Base-by-base conservation (phyloP, 1,140 invertebrate species). In the Agraylea sexmaculata region DNA sequence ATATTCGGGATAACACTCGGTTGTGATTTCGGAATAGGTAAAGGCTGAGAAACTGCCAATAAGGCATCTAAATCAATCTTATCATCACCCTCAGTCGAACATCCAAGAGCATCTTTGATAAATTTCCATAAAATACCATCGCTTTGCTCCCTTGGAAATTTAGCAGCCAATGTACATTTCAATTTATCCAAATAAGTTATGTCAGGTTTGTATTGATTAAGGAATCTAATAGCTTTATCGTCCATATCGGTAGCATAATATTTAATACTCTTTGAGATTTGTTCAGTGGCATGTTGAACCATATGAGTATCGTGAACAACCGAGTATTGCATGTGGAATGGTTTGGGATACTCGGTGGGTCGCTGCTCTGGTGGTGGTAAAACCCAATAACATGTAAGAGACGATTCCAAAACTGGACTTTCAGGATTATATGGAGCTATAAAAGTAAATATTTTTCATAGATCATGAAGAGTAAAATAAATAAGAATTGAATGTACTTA, bases 331-430 rank as follows among this genome's bases (percentile, higher is more conserved):
- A 95, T 79, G 7, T 85, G 66, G 76, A 94, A 85, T 1, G 91
- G 89, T 22, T 85, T 74, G 1, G 87, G 87, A 66, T 91, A 91
- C 59, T 95, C 90, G 22, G 83, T 77, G 3, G 87, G 86, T 51
- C 83, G 76, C 52, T 85, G 83, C 66, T 95, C 91, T 21, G 85
- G 81, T 11, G 91, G 90, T 13, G 92, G 90, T 65, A 91, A 78
- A 2, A 93, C 89, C 90, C 91, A 95, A 58, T 86, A 95, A 38
- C 86, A 81, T 37, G 84, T 83, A 25, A 92, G 74, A 41, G 78
- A 78, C 2, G 84, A 87, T 52, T 85, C 83, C 41, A 83, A 65
- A 17, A 78, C 80, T 31, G 73, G 73, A 50, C 75, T 82, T 53
- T 83, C 80, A 33, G 75, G 75, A 58, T 87, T 82, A 54, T 89